Base-by-base conservation (phyloP, 1,140 invertebrate species). In the Phenacoccus solenopsis region DNA sequence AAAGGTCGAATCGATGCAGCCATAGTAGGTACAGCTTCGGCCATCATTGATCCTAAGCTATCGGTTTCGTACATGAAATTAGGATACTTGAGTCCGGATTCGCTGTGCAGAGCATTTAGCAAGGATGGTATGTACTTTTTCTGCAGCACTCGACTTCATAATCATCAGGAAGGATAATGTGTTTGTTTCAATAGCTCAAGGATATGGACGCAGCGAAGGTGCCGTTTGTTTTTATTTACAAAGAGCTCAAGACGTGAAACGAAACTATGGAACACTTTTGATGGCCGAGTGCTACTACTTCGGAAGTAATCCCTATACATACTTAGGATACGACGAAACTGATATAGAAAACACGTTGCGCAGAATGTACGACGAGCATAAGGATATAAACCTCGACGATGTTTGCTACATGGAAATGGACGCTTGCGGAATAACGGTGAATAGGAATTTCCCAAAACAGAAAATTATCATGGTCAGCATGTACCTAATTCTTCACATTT, bases 81-180 rank as follows among this genome's bases (percentile, higher is more conserved):
- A 68, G 83, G 83, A 28, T 84, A 88, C 79, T 76, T 89, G 9
- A 85, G 84, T 2, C 73, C 79, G 27, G 86, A 88, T 76, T 88
- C 88, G n/a, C 79, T 76, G 28, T 89, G 86, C 72, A 87, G 83
- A 77, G 82, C 86, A 28, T 90, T 90, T 77, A 87, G 89, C 79
- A 81, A 80, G 35, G 80, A 84, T 74, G 88, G 86, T 84, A 78
- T 21, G 30, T 10, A n/a, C n/a, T n/a, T n/a, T n/a, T n/a, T n/a
- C n/a, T n/a, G n/a, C n/a, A n/a, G n/a, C n/a, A n/a, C n/a, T n/a
- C n/a, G n/a, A n/a, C n/a, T n/a, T n/a, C n/a, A n/a, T n/a, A n/a
- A n/a, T n/a, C n/a, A n/a, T n/a, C n/a, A n/a, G n/a, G n/a, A n/a
- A n/a, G n/a, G 4, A 49, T 5, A 49, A 64, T 64, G 25, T 27